Evolutionary conservation across 2,113 vertebrate genomes (phyloP).

Genomic region (Cinclus cinclus): DNA sequence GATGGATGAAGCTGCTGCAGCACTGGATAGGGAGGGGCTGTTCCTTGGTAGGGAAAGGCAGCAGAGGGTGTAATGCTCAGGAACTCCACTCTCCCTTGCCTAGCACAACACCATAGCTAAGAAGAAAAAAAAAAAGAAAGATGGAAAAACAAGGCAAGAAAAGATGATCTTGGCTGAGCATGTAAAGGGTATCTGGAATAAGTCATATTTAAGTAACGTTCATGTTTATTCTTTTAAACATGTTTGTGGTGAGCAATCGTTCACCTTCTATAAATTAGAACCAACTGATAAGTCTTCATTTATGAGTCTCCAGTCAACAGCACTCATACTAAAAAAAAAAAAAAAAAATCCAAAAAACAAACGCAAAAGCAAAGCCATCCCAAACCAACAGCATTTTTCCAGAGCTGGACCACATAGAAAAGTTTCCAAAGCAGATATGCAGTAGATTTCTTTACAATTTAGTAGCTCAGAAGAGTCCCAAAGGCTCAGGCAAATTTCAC

Average conservation of each 20-base stretch:
- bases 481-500: conserved; percentile 16
- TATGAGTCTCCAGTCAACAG: conserved; percentile 32
- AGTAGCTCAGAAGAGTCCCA: conserved; percentile 12
- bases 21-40: background rate
- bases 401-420: conserved; percentile 11
- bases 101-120: background rate
- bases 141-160: conserved; percentile 42
- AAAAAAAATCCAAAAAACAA: background rate
- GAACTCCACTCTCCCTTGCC: conserved; percentile 29
- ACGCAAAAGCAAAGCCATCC: background rate
- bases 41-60: background rate
- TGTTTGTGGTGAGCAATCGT: background rate
- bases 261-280: conserved; percentile 64
- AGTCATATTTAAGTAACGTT: conserved; percentile 29
- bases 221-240: conserved; percentile 21
- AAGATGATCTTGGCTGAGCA: background rate
- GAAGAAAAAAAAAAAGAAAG: background rate
- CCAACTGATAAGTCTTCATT: conserved; percentile 40
- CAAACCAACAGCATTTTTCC: conserved; percentile 57
- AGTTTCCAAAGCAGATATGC: conserved; percentile 33
- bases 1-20: background rate
- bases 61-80: conserved; percentile 12
- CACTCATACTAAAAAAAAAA: background rate
- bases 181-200: background rate
- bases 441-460: conserved; percentile 41